phyloP scores from a whole-genome alignment of 35 echinoderm and acorn worm species.

The Lytechinus variegatus region DNA sequence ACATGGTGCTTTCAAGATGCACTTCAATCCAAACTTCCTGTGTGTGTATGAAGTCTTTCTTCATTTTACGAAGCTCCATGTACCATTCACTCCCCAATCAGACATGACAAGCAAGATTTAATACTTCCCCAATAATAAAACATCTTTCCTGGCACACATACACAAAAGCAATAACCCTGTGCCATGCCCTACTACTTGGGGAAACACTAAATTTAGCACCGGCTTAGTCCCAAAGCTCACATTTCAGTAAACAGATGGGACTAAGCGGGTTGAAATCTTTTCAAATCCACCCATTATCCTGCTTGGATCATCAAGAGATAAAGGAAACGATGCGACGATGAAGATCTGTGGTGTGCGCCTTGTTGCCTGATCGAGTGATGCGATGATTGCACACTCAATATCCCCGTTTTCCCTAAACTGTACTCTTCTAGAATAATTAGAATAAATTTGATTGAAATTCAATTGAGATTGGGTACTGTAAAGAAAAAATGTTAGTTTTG shows the following conservation, averaged over 20 bases:
- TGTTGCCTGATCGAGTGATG: neutral
- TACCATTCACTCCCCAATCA: neutral
- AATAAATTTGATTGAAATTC: no score
- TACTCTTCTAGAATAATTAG: no score
- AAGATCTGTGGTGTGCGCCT: neutral
- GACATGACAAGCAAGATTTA: neutral
- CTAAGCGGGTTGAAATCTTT: neutral
- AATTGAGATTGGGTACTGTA: no score
- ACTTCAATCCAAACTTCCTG: neutral
- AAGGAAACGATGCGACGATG: neutral
- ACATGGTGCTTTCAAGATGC: neutral
- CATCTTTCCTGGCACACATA: neutral
- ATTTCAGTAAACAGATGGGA: neutral
- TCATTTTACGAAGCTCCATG: neutral
- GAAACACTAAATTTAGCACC: neutral
- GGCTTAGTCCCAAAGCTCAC: neutral
- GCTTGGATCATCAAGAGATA: neutral
- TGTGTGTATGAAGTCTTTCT: neutral
- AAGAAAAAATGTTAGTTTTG: no score
- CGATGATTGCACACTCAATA: neutral
- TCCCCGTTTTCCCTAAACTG: neutral
- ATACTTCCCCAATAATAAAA: neutral
- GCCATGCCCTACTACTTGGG: neutral
- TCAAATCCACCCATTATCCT: neutral
- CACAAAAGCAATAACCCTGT: neutral